Conservation (phyloP, 92 coral and sea anemone genomes). For the Isaurus tuberculatus region DNA sequence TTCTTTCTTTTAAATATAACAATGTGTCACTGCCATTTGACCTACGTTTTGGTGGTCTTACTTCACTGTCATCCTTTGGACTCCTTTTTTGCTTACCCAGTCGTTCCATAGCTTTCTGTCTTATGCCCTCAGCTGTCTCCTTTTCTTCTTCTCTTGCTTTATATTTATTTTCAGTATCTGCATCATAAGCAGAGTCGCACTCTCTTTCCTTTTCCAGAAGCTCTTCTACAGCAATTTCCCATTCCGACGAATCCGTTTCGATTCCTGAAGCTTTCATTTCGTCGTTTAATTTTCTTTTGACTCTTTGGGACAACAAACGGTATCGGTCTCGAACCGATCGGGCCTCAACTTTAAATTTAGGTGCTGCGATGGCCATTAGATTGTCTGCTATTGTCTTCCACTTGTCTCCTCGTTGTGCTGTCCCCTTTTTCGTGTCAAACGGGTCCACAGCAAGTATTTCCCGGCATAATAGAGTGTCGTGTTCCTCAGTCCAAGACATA, state of each 20-base stretch:
- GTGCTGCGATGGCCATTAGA: constrained; percentile 44
- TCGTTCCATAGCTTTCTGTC: constrained; percentile 60
- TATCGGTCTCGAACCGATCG: constrained; percentile 54
- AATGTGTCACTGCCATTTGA: constrained; percentile 53
- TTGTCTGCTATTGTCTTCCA: constrained; percentile 58
- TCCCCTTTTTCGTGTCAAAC: constrained; percentile 46
- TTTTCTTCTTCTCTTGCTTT: constrained; percentile 46
- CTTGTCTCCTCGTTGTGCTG: constrained; percentile 55
- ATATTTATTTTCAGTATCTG: constrained; percentile 44
- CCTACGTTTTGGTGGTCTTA: constrained; percentile 48
- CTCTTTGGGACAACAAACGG: constrained; percentile 42
- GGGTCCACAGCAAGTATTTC: constrained; percentile 45
- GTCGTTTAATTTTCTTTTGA: constrained; percentile 46
- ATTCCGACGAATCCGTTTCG: constrained; percentile 54
- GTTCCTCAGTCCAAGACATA: constrained; percentile 51
- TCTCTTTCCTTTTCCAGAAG: constrained; percentile 46
- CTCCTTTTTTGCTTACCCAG: constrained; percentile 41
- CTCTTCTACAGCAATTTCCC: constrained; percentile 54
- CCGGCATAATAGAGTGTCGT: constrained; percentile 48
- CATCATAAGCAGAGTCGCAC: constrained; percentile 48
- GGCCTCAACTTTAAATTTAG: constrained; percentile 55
- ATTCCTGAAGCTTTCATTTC: constrained; percentile 58
- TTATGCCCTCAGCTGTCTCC: constrained; percentile 49
- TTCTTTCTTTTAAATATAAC: constrained; percentile 23
- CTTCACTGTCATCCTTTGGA: constrained; percentile 44